A percentile compares a stretch with the other conserved stretches of the same genome.
Evolutionary conservation across 1,140 invertebrate species (phyloP).

Genomic region (Zaprionus capensis): DNA sequence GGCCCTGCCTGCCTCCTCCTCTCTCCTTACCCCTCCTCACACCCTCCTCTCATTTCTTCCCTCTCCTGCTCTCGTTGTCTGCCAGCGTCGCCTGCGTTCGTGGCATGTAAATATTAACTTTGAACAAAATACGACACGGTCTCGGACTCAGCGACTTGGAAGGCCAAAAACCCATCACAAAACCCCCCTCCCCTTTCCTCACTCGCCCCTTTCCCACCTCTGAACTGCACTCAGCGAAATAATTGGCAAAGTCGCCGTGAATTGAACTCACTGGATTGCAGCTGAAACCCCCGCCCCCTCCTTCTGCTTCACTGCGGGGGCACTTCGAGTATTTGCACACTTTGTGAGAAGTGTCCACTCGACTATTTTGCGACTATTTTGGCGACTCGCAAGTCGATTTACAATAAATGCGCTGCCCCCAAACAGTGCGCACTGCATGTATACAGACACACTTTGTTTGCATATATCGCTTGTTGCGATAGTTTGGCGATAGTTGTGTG

Average conservation of each 20-base stretch:
- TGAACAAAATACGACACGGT: slow-evolving; percentile 75
- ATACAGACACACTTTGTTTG: too few relatives aligned
- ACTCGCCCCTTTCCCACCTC: neutral
- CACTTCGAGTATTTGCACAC: neutral
- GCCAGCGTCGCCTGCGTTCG: slow-evolving; percentile 34
- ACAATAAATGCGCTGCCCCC: neutral
- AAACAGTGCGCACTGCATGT: too few relatives aligned
- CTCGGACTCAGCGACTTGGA: slow-evolving; percentile 36
- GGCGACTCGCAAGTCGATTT: neutral
- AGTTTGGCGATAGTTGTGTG: neutral
- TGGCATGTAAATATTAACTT: slow-evolving; percentile 82
- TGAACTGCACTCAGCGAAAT: slow-evolving; percentile 27
- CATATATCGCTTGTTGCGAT: neutral
- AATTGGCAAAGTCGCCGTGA: slow-evolving; percentile 26
- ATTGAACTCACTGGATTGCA: slow-evolving; percentile 12
- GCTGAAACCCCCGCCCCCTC: slow-evolving; percentile 36
- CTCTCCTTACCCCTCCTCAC: neutral
- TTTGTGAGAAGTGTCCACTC: neutral
- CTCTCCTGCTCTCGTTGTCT: neutral
- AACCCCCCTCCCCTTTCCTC: neutral
- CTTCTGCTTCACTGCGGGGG: neutral
- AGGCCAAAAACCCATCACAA: slow-evolving; percentile 36
- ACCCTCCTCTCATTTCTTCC: neutral
- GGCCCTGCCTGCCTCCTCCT: neutral
- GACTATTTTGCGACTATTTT: slow-evolving; percentile 3